Evolutionary conservation across 1,140 invertebrate genomes (phyloP).

Genomic region (Bombus pascuorum): DNA sequence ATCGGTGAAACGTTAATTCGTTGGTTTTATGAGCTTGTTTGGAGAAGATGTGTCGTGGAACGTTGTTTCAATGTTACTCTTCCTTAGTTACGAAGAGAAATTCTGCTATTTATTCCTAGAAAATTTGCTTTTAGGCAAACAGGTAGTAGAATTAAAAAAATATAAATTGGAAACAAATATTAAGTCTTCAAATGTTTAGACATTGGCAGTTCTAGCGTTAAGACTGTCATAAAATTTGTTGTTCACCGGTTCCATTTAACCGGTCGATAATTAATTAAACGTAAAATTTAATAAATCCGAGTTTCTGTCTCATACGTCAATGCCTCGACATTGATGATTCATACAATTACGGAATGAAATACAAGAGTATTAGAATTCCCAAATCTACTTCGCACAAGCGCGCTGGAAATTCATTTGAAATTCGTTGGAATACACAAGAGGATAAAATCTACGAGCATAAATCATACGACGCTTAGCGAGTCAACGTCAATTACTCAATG

Average conservation of each 20-base stretch:
- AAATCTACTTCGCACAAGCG: background rate
- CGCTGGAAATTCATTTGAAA: background rate
- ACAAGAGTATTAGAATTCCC: background rate
- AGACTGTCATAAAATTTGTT: too few species aligned
- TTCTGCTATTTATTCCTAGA: background rate
- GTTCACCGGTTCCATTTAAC: too few species aligned
- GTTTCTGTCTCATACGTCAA: too few species aligned
- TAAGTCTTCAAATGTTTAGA: too few species aligned
- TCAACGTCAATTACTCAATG: conserved; percentile 27
- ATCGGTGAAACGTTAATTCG: background rate
- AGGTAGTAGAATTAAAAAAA: background rate
- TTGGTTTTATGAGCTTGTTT: background rate
- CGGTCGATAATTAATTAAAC: background rate
- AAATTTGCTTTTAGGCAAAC: background rate
- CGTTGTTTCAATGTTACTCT: background rate
- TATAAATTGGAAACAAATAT: background rate
- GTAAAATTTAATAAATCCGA: background rate
- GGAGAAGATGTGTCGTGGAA: background rate
- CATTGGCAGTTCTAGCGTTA: too few species aligned
- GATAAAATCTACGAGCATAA: background rate
- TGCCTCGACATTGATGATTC: background rate
- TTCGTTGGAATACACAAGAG: background rate
- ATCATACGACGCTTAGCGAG: background rate
- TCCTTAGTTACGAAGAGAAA: background rate
- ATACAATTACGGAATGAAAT: background rate